Base-by-base conservation (phyloP, 1,140 invertebrate species). In the Paralvinella palmiformis region DNA sequence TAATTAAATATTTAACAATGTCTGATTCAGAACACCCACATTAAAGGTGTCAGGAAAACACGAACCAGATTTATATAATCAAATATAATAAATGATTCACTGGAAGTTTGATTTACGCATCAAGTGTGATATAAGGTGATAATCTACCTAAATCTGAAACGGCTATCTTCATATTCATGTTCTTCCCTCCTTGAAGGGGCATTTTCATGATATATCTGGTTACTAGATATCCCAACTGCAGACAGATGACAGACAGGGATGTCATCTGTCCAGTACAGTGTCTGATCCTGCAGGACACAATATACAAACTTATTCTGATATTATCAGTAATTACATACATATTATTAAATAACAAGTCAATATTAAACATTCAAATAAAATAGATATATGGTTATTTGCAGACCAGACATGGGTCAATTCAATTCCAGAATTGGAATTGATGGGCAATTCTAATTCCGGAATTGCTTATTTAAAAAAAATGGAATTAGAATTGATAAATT, bases 191-290 rank as follows among this genome's bases (percentile, higher is more conserved):
- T 81, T n/a, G n/a, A n/a, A 69, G 86, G 86, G 1, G 88, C 88
- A 84, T 91, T 88, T 72, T 89, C 87, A 53, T 87, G 78, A 68
- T 91, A 91, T 27, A 90, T 85, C 76, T 91, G 88, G 78, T 92
- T 92, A 52, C 88, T 89, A 41, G 89, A 90, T 69, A 88, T 89
- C 4, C 91, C 91, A 36, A 92, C 87, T 62, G 91, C 88, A 83
- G 78, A 76, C 37, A 77, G 84, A 71, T 86, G 86, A 75, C 91
- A 93, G 65, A 91, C 88, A 50, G 90, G 89, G 50, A 93, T 80
- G 79, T 91, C 91, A 75, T 93, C 91, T 1, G 90, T 93, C 90
- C 90, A 92, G 55, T 33, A 57, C 37, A 41, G 37, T 10, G 37
- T 13, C n/a, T 10, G n/a, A n/a, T 41, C 37, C 37, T 41, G 10